Conservation (phyloP, 2,888 invertebrate genomes). For the Cepaea hortensis region DNA sequence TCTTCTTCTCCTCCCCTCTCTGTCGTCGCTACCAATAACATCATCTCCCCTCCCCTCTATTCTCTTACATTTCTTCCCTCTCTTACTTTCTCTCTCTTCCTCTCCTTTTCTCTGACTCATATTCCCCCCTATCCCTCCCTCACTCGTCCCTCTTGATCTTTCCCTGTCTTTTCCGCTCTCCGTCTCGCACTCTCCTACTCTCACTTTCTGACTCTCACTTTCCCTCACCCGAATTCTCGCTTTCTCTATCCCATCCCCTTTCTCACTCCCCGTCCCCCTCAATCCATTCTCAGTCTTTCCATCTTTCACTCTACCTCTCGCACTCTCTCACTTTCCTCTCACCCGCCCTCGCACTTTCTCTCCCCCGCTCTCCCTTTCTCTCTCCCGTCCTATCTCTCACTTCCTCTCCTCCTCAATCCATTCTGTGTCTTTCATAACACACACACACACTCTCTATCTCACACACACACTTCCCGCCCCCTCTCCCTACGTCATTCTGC, state of each 20-base stretch:
- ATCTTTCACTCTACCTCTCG: slow-evolving; percentile 1
- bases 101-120: too few relatives aligned
- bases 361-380: background rate
- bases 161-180: background rate
- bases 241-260: background rate
- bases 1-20: too few relatives aligned
- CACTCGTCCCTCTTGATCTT: background rate
- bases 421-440: too few relatives aligned
- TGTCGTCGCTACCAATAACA: too few relatives aligned
- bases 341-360: background rate
- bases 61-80: too few relatives aligned
- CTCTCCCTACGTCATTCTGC: too few relatives aligned
- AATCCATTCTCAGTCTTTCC: background rate
- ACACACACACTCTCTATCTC: too few relatives aligned
- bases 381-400: background rate
- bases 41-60: too few relatives aligned
- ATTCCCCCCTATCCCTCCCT: too few relatives aligned
- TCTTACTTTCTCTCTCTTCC: too few relatives aligned
- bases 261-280: background rate
- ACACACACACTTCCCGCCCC: too few relatives aligned
- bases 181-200: background rate
- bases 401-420: too few relatives aligned
- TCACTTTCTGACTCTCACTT: background rate
- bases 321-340: background rate
- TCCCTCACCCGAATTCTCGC: background rate